Conservation (phyloP, 1,140 invertebrate genomes). For the Drosophila ironensis region DNA sequence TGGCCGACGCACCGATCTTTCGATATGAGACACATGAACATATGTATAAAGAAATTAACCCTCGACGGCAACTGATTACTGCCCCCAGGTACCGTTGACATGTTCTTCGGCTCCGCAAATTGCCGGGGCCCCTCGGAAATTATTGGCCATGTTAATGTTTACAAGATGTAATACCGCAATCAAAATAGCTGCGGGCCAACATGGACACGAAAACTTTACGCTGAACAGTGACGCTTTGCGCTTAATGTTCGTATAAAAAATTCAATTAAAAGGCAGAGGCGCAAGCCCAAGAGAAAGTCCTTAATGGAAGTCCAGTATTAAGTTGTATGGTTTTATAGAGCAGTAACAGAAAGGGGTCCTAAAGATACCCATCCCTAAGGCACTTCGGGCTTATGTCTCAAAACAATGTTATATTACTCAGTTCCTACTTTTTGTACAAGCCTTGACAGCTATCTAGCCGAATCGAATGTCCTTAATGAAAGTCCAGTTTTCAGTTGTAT, state of each 20-base stretch:
- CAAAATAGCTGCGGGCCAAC: slow-evolving; percentile 71
- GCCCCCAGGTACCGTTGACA: slow-evolving; percentile 62
- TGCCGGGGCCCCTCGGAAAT: slow-evolving; percentile 44
- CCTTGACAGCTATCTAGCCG: too few relatives aligned
- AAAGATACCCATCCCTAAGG: too few relatives aligned
- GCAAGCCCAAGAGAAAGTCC: slow-evolving; percentile 21
- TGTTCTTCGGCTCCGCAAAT: slow-evolving; percentile 57
- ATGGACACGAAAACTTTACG: slow-evolving; percentile 43
- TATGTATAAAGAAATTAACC: slow-evolving; percentile 68
- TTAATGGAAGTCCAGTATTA: not conserved
- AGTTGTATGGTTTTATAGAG: not conserved
- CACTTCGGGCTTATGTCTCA: too few relatives aligned
- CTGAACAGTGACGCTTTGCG: slow-evolving; percentile 3
- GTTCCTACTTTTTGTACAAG: too few relatives aligned
- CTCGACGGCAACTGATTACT: slow-evolving; percentile 46
- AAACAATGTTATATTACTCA: too few relatives aligned
- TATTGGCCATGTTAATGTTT: slow-evolving; percentile 75
- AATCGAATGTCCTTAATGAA: slow-evolving; percentile 19
- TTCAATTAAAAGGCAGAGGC: slow-evolving; percentile 19
- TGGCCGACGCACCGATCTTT: slow-evolving; percentile 19
- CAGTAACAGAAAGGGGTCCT: not conserved
- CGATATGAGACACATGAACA: too few relatives aligned
- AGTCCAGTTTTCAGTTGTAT: not conserved
- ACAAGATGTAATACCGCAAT: slow-evolving; percentile 70
- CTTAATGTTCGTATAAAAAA: not conserved